These are phyloP conservation scores for Meloidogyne chitwoodi DNA, from an alignment of 1,140 invertebrate genomes.

Conservation along the genomic window DNA sequence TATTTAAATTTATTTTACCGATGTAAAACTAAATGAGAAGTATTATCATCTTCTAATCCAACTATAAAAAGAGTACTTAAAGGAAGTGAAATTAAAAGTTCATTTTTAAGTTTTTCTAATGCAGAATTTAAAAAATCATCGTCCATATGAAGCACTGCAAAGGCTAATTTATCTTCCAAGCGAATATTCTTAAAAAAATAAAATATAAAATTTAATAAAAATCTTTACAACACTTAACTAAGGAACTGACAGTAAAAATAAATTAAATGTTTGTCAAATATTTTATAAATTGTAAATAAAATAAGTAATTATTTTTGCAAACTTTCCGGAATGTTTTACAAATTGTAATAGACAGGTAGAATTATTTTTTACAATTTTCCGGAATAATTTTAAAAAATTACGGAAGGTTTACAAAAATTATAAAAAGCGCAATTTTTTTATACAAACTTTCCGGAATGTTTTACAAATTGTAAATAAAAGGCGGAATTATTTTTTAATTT, in stretches of 20 bases:
- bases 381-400: too few species aligned
- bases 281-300: background rate
- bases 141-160: constrained; percentile 47
- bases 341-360: too few species aligned
- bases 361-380: too few species aligned
- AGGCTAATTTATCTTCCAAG: constrained; percentile 40
- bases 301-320: too few species aligned
- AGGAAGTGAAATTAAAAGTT: constrained; percentile 6
- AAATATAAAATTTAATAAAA: background rate
- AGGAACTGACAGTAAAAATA: too few species aligned
- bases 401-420: too few species aligned
- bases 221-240: too few species aligned
- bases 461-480: too few species aligned
- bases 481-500: background rate
- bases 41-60: constrained; percentile 37
- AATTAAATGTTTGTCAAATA: too few species aligned
- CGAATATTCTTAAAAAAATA: constrained; percentile 23
- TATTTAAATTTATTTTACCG: constrained; percentile 6
- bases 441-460: too few species aligned
- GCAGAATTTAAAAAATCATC: constrained; percentile 31
- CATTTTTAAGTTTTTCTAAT: constrained; percentile 19
- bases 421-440: too few species aligned
- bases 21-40: constrained; percentile 29
- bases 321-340: too few species aligned
- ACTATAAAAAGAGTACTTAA: constrained; percentile 37